A percentile compares a stretch with the other conserved stretches of the same genome.
These are phyloP conservation scores for Erebia epiphron DNA, from an alignment of 2,888 invertebrate genomes.

Conservation along the genomic window DNA sequence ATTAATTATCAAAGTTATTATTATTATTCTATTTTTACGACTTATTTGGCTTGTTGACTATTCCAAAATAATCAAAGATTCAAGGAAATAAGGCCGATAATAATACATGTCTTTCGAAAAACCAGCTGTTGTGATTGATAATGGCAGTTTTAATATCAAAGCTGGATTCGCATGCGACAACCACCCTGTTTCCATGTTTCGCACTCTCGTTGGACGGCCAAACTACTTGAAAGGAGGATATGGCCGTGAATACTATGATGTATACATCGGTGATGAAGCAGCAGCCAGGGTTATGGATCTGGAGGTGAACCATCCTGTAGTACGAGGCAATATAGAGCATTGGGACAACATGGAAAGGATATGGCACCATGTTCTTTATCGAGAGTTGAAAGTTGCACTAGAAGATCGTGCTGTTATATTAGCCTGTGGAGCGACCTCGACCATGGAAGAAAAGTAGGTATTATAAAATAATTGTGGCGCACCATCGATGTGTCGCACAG, in stretches of 20 bases:
- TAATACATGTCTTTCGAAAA: slow-evolving; percentile 60
- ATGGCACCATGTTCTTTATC: slow-evolving; percentile 68
- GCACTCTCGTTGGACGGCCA: slow-evolving; percentile 66
- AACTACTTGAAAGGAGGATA: slow-evolving; percentile 57
- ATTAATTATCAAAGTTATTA: no score
- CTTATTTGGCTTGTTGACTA: no score
- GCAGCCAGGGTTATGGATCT: slow-evolving; percentile 49
- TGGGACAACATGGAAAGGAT: slow-evolving; percentile 76
- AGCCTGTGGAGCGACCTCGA: slow-evolving; percentile 48
- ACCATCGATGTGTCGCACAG: no score
- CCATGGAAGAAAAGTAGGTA: slow-evolving; percentile 64
- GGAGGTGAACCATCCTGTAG: slow-evolving; percentile 57
- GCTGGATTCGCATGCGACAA: slow-evolving; percentile 74
- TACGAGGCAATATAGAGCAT: slow-evolving; percentile 58
- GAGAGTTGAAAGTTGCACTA: slow-evolving; percentile 67
- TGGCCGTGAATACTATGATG: slow-evolving; percentile 62
- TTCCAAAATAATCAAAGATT: no score
- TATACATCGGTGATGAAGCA: slow-evolving; percentile 63
- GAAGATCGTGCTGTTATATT: slow-evolving; percentile 67
- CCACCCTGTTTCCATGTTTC: slow-evolving; percentile 69
- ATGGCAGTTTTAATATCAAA: slow-evolving; percentile 65
- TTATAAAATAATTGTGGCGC: background rate
- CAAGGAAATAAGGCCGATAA: no score
- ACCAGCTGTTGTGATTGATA: slow-evolving; percentile 67
- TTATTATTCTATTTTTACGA: no score